phyloP scores from a whole-genome alignment of 2,888 invertebrate species.

The Sesamia inferens region DNA sequence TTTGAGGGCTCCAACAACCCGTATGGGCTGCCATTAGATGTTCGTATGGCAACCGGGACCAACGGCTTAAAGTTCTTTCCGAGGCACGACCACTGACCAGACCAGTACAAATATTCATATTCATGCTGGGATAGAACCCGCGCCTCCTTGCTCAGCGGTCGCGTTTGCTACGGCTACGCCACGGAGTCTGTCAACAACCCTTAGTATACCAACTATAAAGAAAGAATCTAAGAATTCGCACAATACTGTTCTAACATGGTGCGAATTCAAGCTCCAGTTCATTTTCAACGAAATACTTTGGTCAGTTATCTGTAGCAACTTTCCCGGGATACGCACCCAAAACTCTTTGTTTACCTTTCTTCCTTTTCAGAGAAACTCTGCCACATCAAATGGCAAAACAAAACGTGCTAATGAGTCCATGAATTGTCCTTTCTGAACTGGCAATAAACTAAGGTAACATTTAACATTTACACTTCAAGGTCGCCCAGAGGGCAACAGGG shows the following conservation, averaged over 20 bases:
- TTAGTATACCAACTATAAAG: too few species aligned
- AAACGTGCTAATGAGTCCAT: constrained; percentile 41
- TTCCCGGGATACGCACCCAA: constrained; percentile 5
- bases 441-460: not conserved
- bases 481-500: not conserved
- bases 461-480: not conserved
- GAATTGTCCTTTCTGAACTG: constrained; percentile 4
- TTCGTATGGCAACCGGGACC: too few species aligned
- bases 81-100: too few species aligned
- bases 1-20: too few species aligned
- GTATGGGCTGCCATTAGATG: too few species aligned
- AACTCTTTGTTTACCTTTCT: constrained; percentile 33
- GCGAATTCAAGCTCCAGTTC: not conserved
- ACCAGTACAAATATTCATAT: too few species aligned
- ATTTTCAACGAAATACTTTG: not conserved
- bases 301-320: not conserved
- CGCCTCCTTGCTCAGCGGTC: too few species aligned
- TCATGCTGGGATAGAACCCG: too few species aligned
- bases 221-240: too few species aligned
- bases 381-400: constrained; percentile 47
- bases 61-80: too few species aligned
- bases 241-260: not conserved
- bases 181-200: too few species aligned
- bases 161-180: too few species aligned
- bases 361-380: constrained; percentile 33